These are phyloP conservation scores for Ethmia dodecea DNA, from an alignment of 2,888 invertebrate species.

Conservation along the genomic window DNA sequence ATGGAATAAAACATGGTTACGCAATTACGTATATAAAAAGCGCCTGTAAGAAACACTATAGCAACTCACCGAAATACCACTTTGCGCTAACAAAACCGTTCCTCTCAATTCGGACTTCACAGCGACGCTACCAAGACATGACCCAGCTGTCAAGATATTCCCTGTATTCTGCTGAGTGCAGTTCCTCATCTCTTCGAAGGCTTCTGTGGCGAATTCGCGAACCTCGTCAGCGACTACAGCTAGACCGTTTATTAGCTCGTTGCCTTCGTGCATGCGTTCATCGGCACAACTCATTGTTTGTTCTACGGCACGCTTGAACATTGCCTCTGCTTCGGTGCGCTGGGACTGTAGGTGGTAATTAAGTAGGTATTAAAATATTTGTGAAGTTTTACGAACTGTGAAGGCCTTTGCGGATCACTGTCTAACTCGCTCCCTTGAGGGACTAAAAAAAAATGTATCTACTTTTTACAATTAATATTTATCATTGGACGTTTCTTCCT, in stretches of 20 bases:
- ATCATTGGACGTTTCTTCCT: no score
- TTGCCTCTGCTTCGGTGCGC: constrained; percentile 32
- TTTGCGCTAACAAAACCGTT: constrained; percentile 37
- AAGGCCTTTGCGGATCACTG: no score
- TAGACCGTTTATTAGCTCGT: constrained; percentile 33
- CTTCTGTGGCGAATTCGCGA: constrained; percentile 30
- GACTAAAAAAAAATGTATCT: no score
- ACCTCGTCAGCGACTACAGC: constrained; percentile 31
- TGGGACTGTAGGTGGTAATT: no score
- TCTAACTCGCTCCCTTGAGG: no score
- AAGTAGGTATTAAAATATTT: no score
- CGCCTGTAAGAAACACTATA: no score
- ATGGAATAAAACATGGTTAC: no score
- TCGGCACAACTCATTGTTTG: constrained; percentile 44
- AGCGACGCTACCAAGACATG: constrained; percentile 47
- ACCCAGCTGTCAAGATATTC: constrained; percentile 36
- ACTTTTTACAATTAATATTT: no score
- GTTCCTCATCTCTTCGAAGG: constrained; percentile 42
- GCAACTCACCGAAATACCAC: constrained; percentile 47
- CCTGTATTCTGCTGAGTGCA: constrained; percentile 36
- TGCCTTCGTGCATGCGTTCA: constrained; percentile 37
- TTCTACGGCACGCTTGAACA: constrained; percentile 39
- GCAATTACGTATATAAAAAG: no score
- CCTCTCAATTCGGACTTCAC: constrained; percentile 46
- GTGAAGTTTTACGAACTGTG: no score